Evolutionary conservation across 2,113 vertebrate genomes (phyloP).

Genomic region (Rattus rattus): DNA sequence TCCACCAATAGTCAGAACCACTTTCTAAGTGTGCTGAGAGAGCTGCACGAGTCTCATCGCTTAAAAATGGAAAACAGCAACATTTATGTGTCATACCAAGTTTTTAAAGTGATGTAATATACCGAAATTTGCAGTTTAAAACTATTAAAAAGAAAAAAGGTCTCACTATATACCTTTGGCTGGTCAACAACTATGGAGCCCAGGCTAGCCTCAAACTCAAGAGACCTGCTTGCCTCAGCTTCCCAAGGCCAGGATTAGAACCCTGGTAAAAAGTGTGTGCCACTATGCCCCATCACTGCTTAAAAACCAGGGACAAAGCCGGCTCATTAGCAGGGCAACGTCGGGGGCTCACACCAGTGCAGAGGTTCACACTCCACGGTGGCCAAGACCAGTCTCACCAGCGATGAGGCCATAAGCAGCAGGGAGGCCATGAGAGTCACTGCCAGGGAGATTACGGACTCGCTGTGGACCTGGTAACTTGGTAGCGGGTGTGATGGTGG

Average conservation of each 20-base stretch:
- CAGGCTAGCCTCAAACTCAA: not conserved
- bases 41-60: not conserved
- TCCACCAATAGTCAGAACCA: not conserved
- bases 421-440: not conserved
- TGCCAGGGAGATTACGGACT: not conserved
- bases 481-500: not conserved
- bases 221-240: not conserved
- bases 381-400: not conserved
- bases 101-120: not conserved
- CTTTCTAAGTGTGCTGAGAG: conserved; percentile 21
- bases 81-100: not conserved
- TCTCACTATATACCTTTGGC: not conserved
- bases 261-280: not conserved
- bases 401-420: not conserved
- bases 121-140: not conserved
- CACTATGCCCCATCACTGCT: not conserved
- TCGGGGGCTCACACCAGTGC: not conserved
- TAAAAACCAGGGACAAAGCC: not conserved
- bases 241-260: not conserved
- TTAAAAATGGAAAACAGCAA: conserved; percentile 47
- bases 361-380: not conserved
- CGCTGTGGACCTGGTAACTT: not conserved
- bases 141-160: not conserved
- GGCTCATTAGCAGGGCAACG: not conserved
- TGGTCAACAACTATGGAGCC: not conserved